These are phyloP conservation scores for Odontamblyopus lacepedii DNA, from an alignment of 2,797 vertebrate genomes.

Conservation along the genomic window DNA sequence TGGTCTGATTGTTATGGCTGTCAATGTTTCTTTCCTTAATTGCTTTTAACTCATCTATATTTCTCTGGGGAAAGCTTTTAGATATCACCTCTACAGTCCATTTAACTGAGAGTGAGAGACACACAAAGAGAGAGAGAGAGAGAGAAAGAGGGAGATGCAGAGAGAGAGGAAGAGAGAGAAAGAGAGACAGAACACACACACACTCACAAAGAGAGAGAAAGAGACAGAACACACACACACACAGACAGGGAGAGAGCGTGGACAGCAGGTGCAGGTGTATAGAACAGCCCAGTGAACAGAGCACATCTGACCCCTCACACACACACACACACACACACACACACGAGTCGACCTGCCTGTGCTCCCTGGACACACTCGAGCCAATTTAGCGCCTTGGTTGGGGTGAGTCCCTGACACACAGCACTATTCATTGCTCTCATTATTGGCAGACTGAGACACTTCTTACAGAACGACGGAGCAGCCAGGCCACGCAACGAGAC, in stretches of 20 bases:
- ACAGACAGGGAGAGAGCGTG: background rate
- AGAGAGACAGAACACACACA: background rate
- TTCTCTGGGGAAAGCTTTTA: constrained; percentile 22
- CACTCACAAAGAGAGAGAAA: background rate
- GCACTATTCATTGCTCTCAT: constrained; percentile 69
- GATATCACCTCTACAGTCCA: constrained; percentile 18
- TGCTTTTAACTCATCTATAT: constrained; percentile 9
- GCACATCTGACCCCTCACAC: constrained; percentile 30
- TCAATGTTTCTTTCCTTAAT: background rate
- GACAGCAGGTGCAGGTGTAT: constrained; percentile 49
- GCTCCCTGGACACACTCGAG: constrained; percentile 43
- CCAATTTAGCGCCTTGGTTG: constrained; percentile 62
- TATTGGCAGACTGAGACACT: constrained; percentile 59
- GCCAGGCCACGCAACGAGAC: constrained; percentile 31
- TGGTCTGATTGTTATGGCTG: constrained; percentile 3
- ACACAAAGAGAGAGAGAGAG: background rate
- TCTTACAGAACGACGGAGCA: constrained; percentile 40
- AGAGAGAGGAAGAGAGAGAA: background rate
- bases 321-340: background rate
- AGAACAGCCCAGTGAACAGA: constrained; percentile 56
- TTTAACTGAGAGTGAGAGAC: constrained; percentile 22
- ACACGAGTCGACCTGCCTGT: constrained; percentile 17
- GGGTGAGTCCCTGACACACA: constrained; percentile 50
- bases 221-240: no score
- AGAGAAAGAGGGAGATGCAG: background rate